Conservation (phyloP, 2,888 invertebrate genomes). For the Apodemia duryi region DNA sequence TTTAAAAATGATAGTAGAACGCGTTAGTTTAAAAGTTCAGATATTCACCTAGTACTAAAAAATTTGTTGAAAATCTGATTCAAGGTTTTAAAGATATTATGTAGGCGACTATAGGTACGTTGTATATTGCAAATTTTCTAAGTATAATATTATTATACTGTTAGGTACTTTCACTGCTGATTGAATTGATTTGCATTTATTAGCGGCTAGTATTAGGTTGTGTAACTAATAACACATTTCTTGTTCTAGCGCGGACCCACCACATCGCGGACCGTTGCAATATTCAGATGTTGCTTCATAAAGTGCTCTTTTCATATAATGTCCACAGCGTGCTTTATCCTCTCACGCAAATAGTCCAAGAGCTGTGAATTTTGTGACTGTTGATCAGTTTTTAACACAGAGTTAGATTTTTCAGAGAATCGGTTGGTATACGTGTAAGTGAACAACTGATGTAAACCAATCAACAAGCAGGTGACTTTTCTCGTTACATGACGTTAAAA, state of each 20-base stretch:
- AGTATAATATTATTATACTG: neutral
- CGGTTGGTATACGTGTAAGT: no score
- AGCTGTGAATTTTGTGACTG: neutral
- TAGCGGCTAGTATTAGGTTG: neutral
- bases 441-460: no score
- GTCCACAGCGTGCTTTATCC: conserved; percentile 41
- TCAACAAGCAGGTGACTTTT: no score
- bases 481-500: no score
- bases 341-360: conserved; percentile 21
- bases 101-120: no score
- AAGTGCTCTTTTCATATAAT: conserved; percentile 17
- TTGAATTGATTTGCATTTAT: neutral
- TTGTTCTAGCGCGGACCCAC: neutral
- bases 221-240: conserved; percentile 2
- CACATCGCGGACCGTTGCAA: neutral
- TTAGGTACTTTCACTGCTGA: neutral
- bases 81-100: no score
- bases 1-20: no score
- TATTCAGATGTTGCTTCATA: conserved; percentile 18
- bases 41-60: no score
- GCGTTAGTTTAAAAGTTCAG: no score
- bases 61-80: no score
- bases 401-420: no score
- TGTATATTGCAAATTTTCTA: no score
- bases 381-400: neutral